phyloP scores from a whole-genome alignment of 2,888 invertebrate species.

The Idaea biselata region DNA sequence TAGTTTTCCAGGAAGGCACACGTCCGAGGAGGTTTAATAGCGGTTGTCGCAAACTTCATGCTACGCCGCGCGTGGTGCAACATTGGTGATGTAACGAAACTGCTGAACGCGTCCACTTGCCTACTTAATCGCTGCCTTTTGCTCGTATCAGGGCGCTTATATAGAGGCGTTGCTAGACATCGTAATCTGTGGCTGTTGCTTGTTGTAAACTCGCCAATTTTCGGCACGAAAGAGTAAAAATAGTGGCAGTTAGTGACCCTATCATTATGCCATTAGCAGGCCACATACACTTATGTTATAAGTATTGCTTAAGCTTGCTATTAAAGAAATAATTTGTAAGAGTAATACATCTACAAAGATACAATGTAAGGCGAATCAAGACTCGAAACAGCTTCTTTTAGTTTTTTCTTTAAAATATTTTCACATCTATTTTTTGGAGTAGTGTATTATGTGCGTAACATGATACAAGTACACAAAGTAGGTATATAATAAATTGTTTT shows the following conservation, averaged over 20 bases:
- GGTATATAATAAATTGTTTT: too few relatives aligned
- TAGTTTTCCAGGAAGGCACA: conserved; percentile 13
- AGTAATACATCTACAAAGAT: too few relatives aligned
- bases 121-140: conserved; percentile 12
- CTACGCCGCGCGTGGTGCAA: conserved; percentile 47
- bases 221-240: background rate
- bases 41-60: conserved; percentile 40
- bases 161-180: background rate
- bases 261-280: background rate
- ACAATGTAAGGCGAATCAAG: too few relatives aligned
- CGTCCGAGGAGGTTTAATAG: conserved; percentile 35
- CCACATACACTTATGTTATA: background rate
- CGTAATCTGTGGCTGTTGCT: too few relatives aligned
- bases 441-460: too few relatives aligned
- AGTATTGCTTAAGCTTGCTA: too few relatives aligned
- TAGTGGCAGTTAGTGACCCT: background rate
- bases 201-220: background rate
- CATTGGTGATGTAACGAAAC: conserved; percentile 46
- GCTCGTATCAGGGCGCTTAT: background rate
- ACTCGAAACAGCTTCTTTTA: too few relatives aligned
- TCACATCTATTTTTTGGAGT: too few relatives aligned
- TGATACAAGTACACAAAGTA: too few relatives aligned
- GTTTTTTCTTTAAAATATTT: too few relatives aligned
- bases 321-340: too few relatives aligned
- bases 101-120: conserved; percentile 22